phyloP scores from a whole-genome alignment of 2,797 vertebrate species.

The Lagodon rhomboides region DNA sequence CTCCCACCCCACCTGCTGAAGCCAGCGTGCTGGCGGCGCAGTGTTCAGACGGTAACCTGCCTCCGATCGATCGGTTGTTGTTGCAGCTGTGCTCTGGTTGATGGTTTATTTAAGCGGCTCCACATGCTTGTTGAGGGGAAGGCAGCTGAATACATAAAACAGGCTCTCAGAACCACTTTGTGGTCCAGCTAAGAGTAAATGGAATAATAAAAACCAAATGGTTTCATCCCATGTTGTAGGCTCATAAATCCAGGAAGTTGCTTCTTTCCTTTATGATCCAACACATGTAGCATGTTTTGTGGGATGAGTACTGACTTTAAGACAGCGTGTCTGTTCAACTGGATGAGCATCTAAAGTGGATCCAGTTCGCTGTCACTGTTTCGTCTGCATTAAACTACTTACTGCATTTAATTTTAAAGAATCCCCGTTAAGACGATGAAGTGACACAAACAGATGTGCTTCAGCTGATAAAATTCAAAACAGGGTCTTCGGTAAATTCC shows the following conservation, averaged over 20 bases:
- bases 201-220: conserved; percentile 99
- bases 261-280: conserved; percentile 92
- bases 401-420: conserved; percentile 12
- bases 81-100: conserved; percentile 97
- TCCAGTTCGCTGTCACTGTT: conserved; percentile 81
- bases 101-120: conserved; percentile 99
- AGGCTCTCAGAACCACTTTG: conserved; percentile 98
- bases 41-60: conserved; percentile 93
- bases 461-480: not conserved
- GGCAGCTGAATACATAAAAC: conserved; percentile 99
- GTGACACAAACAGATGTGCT: not conserved
- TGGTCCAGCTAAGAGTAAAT: conserved; percentile 98
- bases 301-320: conserved; percentile 78
- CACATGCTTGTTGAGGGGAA: conserved; percentile 98
- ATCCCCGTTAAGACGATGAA: not conserved
- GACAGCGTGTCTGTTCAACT: conserved; percentile 84
- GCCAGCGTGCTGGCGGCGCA: conserved; percentile 89
- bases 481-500: not conserved
- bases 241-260: conserved; percentile 95
- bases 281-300: conserved; percentile 79
- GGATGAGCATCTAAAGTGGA: conserved; percentile 89
- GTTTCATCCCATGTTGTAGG: conserved; percentile 98
- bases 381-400: conserved; percentile 48
- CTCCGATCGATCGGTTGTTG: conserved; percentile 98
- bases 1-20: conserved; percentile 96